Percentiles rank a stretch among this genome's conserved stretches.
Conservation (phyloP, 2,113 vertebrate species). For the Craseonycteris thonglongyai region DNA sequence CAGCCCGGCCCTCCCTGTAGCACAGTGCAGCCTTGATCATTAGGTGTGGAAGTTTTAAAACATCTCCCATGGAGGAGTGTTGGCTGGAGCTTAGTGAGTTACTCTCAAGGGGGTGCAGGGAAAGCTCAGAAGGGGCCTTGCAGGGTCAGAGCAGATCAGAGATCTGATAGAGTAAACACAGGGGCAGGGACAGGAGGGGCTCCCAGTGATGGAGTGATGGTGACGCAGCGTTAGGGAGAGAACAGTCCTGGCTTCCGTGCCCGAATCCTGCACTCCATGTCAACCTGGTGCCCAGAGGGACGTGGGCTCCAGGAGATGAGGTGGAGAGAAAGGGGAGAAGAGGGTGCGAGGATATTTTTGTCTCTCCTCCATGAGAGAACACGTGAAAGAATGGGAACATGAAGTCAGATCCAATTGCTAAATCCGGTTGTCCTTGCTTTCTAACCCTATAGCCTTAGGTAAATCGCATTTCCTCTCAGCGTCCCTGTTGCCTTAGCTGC, state of each 20-base stretch:
- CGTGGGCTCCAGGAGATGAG: background rate
- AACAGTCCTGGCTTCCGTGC: background rate
- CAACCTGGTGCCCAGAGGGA: background rate
- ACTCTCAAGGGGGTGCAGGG: background rate
- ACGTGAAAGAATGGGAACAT: background rate
- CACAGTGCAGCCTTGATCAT: background rate
- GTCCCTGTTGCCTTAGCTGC: fast-evolving
- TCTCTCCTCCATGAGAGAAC: background rate
- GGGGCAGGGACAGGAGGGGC: no score
- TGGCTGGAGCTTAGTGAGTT: fast-evolving
- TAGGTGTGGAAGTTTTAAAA: background rate
- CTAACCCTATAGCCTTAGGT: background rate
- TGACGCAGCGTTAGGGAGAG: background rate
- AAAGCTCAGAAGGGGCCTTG: background rate
- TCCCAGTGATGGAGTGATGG: background rate
- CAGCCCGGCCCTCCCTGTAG: fast-evolving
- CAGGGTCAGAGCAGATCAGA: background rate
- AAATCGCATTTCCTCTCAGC: background rate
- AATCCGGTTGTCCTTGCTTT: background rate
- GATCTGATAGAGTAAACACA: no score
- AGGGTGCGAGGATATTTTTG: background rate
- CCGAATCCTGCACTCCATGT: background rate
- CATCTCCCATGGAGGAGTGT: background rate
- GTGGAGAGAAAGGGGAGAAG: background rate
- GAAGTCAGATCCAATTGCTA: background rate